Percentiles rank a stretch among this genome's conserved stretches.
Evolutionary conservation across 2,797 vertebrate genomes (phyloP).

Genomic region (Morus bassanus): DNA sequence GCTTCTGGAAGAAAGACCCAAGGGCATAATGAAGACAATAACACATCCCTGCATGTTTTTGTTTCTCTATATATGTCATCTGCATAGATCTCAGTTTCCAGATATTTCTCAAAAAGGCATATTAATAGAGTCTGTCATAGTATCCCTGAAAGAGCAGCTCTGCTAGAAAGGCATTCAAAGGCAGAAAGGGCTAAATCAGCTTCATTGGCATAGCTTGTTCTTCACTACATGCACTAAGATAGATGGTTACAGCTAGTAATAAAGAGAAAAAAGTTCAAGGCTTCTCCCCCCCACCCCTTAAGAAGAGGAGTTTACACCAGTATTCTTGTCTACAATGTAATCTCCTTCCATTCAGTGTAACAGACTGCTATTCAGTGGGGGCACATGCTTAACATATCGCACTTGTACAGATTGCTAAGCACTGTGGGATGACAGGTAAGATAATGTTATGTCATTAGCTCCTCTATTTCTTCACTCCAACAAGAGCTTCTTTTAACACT

Average conservation of each 20-base stretch:
- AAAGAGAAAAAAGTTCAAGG: background rate
- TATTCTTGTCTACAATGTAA: background rate
- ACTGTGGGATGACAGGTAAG: background rate
- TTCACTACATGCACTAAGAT: background rate
- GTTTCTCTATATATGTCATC: background rate
- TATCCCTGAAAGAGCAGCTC: background rate
- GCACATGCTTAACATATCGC: accelerated
- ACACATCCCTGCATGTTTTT: background rate
- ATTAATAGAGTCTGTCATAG: background rate
- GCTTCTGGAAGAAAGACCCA: background rate
- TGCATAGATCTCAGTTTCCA: background rate
- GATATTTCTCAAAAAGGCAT: background rate
- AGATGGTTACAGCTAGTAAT: background rate
- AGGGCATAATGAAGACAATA: background rate
- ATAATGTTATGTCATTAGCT: background rate
- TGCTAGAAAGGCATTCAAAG: background rate
- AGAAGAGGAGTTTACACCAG: background rate
- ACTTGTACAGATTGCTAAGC: background rate
- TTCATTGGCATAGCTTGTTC: background rate
- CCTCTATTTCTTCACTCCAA: background rate
- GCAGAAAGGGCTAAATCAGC: background rate
- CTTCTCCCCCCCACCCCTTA: no score
- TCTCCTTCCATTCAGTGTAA: background rate
- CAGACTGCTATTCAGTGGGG: background rate
- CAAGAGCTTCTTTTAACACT: background rate